These are phyloP conservation scores for Cyclargus thomasi DNA, from an alignment of 1,140 invertebrate genomes.

Conservation along the genomic window DNA sequence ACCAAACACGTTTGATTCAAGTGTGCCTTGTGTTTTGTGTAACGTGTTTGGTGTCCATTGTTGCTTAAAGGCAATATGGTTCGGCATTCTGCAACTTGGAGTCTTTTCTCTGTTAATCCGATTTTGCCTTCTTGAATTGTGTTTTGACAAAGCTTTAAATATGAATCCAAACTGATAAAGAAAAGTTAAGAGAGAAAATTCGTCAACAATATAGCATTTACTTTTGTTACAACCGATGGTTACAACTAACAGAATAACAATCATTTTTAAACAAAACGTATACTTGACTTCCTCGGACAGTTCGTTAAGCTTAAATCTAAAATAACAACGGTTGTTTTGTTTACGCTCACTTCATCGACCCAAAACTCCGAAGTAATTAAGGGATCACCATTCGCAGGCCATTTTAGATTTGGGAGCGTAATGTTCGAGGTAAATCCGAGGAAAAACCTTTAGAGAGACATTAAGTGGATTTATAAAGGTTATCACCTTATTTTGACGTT, in stretches of 20 bases:
- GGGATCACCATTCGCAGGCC: neutral
- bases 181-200: no score
- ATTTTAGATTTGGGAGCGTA: neutral
- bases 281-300: neutral
- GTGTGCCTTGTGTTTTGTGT: neutral
- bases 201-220: no score
- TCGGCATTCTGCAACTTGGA: no score
- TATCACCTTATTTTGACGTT: conserved; percentile 1
- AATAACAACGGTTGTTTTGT: neutral
- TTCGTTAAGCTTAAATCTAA: neutral
- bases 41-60: neutral
- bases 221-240: no score
- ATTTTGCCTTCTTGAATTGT: no score
- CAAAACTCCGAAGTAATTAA: neutral
- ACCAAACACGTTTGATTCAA: neutral
- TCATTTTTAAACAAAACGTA: neutral
- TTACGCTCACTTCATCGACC: neutral
- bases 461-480: neutral
- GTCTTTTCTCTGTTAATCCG: no score
- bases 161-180: no score
- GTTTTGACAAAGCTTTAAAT: no score
- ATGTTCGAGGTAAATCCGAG: neutral
- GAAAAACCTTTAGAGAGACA: neutral
- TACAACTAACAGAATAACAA: no score
- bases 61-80: neutral